Evolutionary conservation across 2,113 vertebrate species (phyloP), one percentile per base, ranked within the genome.

Genomic region (Phycodurus eques): DNA sequence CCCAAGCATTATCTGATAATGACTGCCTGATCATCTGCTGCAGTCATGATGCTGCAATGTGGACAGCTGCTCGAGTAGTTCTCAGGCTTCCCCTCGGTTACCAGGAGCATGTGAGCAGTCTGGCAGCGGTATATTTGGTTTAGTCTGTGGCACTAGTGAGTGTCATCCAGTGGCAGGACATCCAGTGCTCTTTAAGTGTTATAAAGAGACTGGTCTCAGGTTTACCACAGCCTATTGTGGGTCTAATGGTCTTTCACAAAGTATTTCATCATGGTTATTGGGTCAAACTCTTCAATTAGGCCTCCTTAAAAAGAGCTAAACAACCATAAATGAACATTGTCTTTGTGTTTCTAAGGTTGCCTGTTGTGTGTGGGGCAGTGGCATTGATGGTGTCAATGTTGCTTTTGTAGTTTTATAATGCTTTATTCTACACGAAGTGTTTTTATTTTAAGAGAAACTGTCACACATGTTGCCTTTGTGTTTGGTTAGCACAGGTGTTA

Each of bases 211-310:
- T 44, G 33, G 72, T 69, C 69, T 83, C 73, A 75, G 83, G 85
- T 83, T 87, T 86, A 85, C 68, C 68, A 62, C 72, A 65, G 65
- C 22, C 87, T 66, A 80, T 91, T 91, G 88, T 91, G 66, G 60
- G 59, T 65, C 51, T 68, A 44, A 72, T 67, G 56, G 87, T 87
- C 84, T 87, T 73, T 44, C 82, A 83, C 85, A 87, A 88, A 90
- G 87, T 80, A 31, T 81, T 76, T 87, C 71, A 84, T 86, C 83
- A 84, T 73, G 72, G 86, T 87, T 75, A 89, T 88, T 81, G 85
- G 78, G 83, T 84, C 83, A 87, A 83, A 85, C 84, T 83, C 71
- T 84, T 82, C 77, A 77, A 82, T 78, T 76, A 68, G 70, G 78
- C 80, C 78, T 77, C 72, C 69, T 44, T 84, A 22, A 59, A 83